Evolutionary conservation across 2,888 invertebrate genomes (phyloP), one percentile per base, ranked within the genome.

Genomic region (Acanthococcus lagerstroemiae): DNA sequence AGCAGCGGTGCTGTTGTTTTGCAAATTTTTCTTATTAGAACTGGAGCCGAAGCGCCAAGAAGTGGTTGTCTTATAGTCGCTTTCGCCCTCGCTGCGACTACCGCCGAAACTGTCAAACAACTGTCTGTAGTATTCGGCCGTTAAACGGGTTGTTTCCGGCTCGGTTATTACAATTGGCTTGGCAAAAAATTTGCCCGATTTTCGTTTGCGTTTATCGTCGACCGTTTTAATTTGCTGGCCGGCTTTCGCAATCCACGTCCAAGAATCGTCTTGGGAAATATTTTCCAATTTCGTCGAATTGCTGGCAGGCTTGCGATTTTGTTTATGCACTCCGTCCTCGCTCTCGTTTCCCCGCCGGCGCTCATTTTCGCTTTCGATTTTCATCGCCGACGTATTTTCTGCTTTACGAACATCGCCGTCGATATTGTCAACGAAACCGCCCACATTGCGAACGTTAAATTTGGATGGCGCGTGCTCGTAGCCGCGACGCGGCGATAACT

Each of bases 141-240:
- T 45, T 5, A 48, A 26, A 26, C 46, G 46, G 0, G 12, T n/a
- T 2, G 45, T 19, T n/a, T 7, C 26, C 9, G 48, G 4, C 5
- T 60, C 60, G 6, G 27, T 45, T 7, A 60, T 60, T 6, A 60
- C 48, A 19, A 60, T 60, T 9, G 60, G 60, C 46, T 60, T 60
- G 17, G n/a, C 46, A 15, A 48, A 26, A 48, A 48, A 26, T 60
- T 48, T 46, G 17, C 48, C 60, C 3, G 46, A 24, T 48, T 56
- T 56, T n/a, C n/a, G n/a, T n/a, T n/a, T n/a, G n/a, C n/a, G n/a
- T n/a, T n/a, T n/a, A n/a, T n/a, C n/a, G n/a, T 37, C 37, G n/a
- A 37, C 2, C 37, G n/a, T 37, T 37, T 37, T n/a, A 37, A 37
- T 37, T 37, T 37, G 37, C n/a, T 37, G 12, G 12, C n/a, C 37